These are phyloP conservation scores for Stegodyphus mimosarum DNA, from an alignment of 1,140 invertebrate genomes.

Conservation along the genomic window DNA sequence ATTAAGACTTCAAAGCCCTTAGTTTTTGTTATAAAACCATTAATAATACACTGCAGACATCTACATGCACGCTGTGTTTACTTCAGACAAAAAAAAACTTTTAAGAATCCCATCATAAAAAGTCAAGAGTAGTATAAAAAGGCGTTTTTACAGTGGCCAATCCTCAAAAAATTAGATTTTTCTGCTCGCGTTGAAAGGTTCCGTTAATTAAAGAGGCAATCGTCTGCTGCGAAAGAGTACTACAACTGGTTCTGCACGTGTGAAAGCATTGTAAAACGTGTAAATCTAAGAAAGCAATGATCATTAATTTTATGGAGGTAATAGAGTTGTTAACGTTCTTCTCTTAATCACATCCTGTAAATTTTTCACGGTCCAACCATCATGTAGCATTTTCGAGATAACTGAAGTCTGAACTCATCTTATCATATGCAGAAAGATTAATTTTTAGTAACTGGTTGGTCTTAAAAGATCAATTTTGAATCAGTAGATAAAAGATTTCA, in stretches of 20 bases:
- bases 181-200: not conserved
- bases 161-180: not conserved
- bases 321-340: slow-evolving; percentile 43
- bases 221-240: not conserved
- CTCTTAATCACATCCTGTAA: too few species aligned
- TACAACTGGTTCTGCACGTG: slow-evolving; percentile 12
- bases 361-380: too few species aligned
- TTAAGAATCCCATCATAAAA: slow-evolving; percentile 1
- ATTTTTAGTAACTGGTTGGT: too few species aligned
- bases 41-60: not conserved
- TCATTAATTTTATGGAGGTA: slow-evolving; percentile 49
- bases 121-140: not conserved
- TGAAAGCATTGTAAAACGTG: slow-evolving; percentile 23
- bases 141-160: not conserved
- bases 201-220: slow-evolving; percentile 27
- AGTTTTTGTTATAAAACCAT: slow-evolving; percentile 6
- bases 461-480: too few species aligned
- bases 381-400: too few species aligned
- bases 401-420: too few species aligned
- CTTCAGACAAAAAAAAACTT: not conserved
- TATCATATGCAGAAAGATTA: too few species aligned
- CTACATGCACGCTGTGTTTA: too few species aligned
- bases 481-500: too few species aligned
- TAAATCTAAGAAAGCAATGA: slow-evolving; percentile 37
- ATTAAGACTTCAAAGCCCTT: slow-evolving; percentile 20